Percentiles rank a stretch among this genome's conserved stretches.
These are phyloP conservation scores for Yponomeuta evonymella DNA, from an alignment of 2,888 invertebrate genomes.

Conservation along the genomic window DNA sequence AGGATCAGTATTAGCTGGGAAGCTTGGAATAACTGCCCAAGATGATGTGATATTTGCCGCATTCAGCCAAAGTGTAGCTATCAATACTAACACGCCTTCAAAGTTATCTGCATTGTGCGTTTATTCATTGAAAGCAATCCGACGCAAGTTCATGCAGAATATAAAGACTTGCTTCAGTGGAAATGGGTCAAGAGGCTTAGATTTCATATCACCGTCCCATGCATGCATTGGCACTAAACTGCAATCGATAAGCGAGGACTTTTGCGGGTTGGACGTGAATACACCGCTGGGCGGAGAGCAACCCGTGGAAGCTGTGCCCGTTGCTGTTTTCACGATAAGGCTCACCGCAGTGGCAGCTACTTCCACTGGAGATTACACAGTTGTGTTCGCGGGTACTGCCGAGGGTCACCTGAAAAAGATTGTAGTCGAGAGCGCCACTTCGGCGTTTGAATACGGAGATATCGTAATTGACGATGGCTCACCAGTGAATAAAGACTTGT, in stretches of 20 bases:
- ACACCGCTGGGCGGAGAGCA: slow-evolving; percentile 96
- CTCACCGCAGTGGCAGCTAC: slow-evolving; percentile 95
- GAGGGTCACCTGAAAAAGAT: slow-evolving; percentile 96
- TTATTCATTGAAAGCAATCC: slow-evolving; percentile 93
- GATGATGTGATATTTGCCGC: slow-evolving; percentile 97
- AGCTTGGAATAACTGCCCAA: slow-evolving; percentile 91
- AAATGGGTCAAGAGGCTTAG: slow-evolving; percentile 88
- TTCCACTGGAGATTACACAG: slow-evolving; percentile 97
- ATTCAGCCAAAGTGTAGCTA: slow-evolving; percentile 90
- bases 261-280: slow-evolving; percentile 96
- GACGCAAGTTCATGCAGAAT: slow-evolving; percentile 96
- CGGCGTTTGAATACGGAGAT: slow-evolving; percentile 94
- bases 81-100: slow-evolving; percentile 81
- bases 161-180: slow-evolving; percentile 97
- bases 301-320: slow-evolving; percentile 91
- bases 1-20: slow-evolving; percentile 92
- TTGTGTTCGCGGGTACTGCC: slow-evolving; percentile 96
- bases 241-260: slow-evolving; percentile 94
- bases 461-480: slow-evolving; percentile 89
- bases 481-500: slow-evolving; percentile 91
- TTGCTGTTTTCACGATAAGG: slow-evolving; percentile 86
- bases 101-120: slow-evolving; percentile 91
- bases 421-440: slow-evolving; percentile 89
- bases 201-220: slow-evolving; percentile 95
- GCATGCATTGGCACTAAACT: slow-evolving; percentile 92